Percentiles rank a stretch among this genome's conserved stretches.
Evolutionary conservation across 1,140 invertebrate genomes (phyloP).

Genomic region (Heliothis subflexa): DNA sequence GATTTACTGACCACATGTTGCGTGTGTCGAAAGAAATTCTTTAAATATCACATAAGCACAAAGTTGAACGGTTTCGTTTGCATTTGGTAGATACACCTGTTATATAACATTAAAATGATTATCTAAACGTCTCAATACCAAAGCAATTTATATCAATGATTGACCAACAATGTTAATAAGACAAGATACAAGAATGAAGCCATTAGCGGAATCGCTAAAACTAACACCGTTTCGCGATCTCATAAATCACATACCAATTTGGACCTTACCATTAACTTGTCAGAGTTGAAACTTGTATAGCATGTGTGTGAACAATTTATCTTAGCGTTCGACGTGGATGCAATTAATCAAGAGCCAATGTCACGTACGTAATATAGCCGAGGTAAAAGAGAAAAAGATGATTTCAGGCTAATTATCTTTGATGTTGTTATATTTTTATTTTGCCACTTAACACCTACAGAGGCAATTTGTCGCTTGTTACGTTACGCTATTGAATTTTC

Average conservation of each 20-base stretch:
- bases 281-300: slow-evolving; percentile 38
- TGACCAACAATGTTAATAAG: slow-evolving; percentile 54
- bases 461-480: slow-evolving; percentile 65
- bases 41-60: not conserved
- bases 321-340: slow-evolving; percentile 74
- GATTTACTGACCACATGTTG: slow-evolving; percentile 21
- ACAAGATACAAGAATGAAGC: slow-evolving; percentile 57
- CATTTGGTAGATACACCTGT: slow-evolving; percentile 8
- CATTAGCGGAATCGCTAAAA: slow-evolving; percentile 61
- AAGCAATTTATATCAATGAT: slow-evolving; percentile 55
- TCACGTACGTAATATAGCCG: slow-evolving; percentile 72
- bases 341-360: slow-evolving; percentile 84
- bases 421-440: slow-evolving; percentile 73
- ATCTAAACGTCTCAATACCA: slow-evolving; percentile 50
- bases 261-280: slow-evolving; percentile 48
- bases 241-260: slow-evolving; percentile 36
- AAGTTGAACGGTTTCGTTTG: slow-evolving; percentile 7
- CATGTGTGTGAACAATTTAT: slow-evolving; percentile 69
- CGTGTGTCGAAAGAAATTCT: not conserved
- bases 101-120: slow-evolving; percentile 41
- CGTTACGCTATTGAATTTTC: slow-evolving; percentile 54
- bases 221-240: slow-evolving; percentile 57
- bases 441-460: slow-evolving; percentile 77
- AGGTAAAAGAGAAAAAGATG: slow-evolving; percentile 80
- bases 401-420: slow-evolving; percentile 83